Conservation (phyloP, 2,797 vertebrate species). For the Parauchenoglanis punctatus region DNA sequence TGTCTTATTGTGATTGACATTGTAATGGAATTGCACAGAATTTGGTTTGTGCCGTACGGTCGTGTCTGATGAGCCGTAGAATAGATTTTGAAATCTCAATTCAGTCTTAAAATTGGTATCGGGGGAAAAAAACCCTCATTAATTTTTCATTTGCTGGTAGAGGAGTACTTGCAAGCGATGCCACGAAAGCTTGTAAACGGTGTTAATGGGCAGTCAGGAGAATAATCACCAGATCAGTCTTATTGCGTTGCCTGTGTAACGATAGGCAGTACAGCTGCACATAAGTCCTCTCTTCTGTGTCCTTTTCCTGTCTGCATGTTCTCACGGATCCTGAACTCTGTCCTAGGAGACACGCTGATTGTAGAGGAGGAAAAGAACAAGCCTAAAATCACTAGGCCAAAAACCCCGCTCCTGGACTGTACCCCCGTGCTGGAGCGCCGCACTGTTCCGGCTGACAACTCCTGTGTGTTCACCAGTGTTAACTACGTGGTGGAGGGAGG, state of each 20-base stretch:
- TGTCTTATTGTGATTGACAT: background rate
- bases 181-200: background rate
- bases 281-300: background rate
- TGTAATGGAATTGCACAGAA: background rate
- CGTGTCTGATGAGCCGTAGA: no score
- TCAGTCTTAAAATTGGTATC: no score
- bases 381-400: constrained; percentile 73
- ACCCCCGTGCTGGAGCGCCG: constrained; percentile 80
- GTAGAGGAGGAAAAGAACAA: constrained; percentile 92
- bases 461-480: constrained; percentile 96
- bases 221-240: background rate
- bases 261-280: background rate
- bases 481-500: constrained; percentile 94
- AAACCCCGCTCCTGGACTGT: constrained; percentile 68
- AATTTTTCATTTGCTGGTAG: background rate
- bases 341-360: constrained; percentile 92
- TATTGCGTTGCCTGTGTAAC: background rate
- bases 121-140: background rate
- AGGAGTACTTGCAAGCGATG: background rate
- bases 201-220: background rate
- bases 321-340: constrained; percentile 3
- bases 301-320: background rate
- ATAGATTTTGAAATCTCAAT: no score
- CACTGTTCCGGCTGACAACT: constrained; percentile 94
- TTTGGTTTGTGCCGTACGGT: background rate